Evolutionary conservation across 2,113 vertebrate species (phyloP).

Genomic region (Toxotes chatareus): DNA sequence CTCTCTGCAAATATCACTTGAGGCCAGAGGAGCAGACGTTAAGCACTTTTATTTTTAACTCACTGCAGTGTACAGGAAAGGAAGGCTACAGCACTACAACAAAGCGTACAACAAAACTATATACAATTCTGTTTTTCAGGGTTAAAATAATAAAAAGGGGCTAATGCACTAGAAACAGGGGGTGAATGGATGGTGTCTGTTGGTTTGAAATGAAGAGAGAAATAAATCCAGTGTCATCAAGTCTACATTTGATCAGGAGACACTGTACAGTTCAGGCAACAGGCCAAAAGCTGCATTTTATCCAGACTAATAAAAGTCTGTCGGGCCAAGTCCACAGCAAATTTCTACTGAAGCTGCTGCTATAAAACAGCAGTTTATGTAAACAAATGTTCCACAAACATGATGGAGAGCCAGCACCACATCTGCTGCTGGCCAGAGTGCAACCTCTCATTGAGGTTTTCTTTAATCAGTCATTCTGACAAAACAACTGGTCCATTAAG

Average conservation of each 20-base stretch:
- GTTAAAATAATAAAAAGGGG: not conserved
- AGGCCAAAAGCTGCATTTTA: conserved; percentile 42
- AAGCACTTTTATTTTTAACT: conserved; percentile 58
- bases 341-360: conserved; percentile 9
- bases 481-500: no score
- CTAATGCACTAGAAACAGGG: not conserved
- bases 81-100: not conserved
- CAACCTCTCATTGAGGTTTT: not conserved
- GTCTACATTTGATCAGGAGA: conserved; percentile 58
- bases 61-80: not conserved
- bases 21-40: conserved; percentile 18
- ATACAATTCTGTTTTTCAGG: not conserved
- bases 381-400: conserved; percentile 13
- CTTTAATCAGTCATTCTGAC: conserved; percentile 8
- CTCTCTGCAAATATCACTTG: not conserved
- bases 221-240: conserved; percentile 54
- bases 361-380: conserved; percentile 15
- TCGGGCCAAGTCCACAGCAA: not conserved
- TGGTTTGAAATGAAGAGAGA: conserved; percentile 21
- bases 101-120: not conserved
- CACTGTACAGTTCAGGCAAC: conserved; percentile 32
- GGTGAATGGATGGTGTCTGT: not conserved
- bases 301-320: conserved; percentile 48
- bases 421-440: no score
- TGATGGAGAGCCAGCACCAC: conserved; percentile 4